Conservation (phyloP, 2,888 invertebrate genomes). For the Dolichopus griseipennis region DNA sequence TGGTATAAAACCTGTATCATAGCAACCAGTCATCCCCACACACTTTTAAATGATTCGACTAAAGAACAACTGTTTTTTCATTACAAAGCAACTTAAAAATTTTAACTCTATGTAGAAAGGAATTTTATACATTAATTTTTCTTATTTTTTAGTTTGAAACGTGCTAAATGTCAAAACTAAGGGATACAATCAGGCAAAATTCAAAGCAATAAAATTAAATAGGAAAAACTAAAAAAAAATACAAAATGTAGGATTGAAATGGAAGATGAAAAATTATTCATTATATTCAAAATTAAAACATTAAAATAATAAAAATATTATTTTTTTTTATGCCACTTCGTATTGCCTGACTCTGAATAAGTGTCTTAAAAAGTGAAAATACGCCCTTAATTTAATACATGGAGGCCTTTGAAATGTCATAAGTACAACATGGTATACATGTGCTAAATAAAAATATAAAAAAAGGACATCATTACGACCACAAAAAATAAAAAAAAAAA, state of each 20-base stretch:
- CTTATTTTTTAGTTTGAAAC: neutral
- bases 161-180: neutral
- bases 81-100: too few relatives aligned
- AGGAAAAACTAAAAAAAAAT: too few relatives aligned
- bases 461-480: constrained; percentile 1
- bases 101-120: too few relatives aligned
- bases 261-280: neutral
- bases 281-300: constrained; percentile 1
- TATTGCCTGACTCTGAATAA: neutral
- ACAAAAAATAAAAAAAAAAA: neutral
- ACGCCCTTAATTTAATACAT: too few relatives aligned
- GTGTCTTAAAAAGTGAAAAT: neutral
- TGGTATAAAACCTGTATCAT: too few relatives aligned
- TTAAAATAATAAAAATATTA: neutral
- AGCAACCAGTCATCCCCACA: too few relatives aligned
- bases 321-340: too few relatives aligned
- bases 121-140: too few relatives aligned
- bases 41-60: too few relatives aligned
- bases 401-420: neutral
- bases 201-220: neutral
- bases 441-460: too few relatives aligned
- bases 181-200: neutral
- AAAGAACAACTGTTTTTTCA: too few relatives aligned
- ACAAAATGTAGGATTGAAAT: too few relatives aligned
- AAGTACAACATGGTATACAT: neutral